Evolutionary conservation across 2,888 invertebrate species (phyloP).

Genomic region (Romanomermis culicivorax): DNA sequence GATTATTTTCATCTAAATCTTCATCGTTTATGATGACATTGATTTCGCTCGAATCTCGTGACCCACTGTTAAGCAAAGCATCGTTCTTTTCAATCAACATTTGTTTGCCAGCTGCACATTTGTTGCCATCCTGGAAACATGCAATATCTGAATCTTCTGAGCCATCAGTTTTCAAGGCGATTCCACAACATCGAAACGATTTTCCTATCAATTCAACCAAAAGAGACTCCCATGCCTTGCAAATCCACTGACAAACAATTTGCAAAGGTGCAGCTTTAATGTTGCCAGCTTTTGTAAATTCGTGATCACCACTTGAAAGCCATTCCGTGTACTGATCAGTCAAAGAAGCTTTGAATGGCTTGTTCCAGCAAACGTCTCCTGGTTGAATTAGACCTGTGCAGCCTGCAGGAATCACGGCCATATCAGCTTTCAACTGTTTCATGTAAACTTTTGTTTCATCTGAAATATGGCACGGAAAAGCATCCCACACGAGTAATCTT

Average conservation of each 20-base stretch:
- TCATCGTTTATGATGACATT: too few relatives aligned
- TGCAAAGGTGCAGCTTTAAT: neutral
- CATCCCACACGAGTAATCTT: neutral
- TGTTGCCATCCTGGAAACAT: neutral
- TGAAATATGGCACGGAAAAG: neutral
- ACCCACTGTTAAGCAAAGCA: too few relatives aligned
- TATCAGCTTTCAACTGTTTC: neutral
- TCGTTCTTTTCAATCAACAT: neutral
- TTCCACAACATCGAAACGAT: conserved; percentile 2
- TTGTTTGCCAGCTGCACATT: neutral
- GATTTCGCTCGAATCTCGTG: too few relatives aligned
- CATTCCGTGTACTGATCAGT: neutral
- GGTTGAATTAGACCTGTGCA: conserved; percentile 2
- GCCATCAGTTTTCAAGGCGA: neutral
- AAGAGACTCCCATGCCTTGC: neutral
- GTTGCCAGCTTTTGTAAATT: neutral
- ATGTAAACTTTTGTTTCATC: neutral
- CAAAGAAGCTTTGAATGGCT: neutral
- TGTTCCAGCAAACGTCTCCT: neutral
- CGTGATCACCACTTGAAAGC: neutral
- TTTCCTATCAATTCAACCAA: neutral
- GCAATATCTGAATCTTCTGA: neutral
- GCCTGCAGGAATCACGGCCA: neutral
- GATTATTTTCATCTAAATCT: too few relatives aligned
- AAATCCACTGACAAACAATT: neutral